Percentiles rank a stretch among this genome's conserved stretches.
Conservation (phyloP, 2,888 invertebrate species). For the Heliconius aoede region DNA sequence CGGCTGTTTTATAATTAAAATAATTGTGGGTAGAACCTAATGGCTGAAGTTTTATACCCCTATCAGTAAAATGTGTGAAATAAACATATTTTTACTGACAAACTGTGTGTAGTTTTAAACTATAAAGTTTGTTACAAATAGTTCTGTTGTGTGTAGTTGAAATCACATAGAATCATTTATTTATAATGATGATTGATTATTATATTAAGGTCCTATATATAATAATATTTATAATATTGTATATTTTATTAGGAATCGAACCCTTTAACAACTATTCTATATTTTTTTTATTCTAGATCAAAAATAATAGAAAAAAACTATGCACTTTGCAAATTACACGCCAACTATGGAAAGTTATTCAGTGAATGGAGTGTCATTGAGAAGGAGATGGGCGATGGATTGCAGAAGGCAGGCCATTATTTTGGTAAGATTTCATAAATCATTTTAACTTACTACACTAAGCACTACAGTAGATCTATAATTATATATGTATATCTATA, state of each 20-base stretch:
- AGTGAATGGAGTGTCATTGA: constrained; percentile 94
- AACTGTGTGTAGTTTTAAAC: too few species aligned
- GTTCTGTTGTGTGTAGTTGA: too few species aligned
- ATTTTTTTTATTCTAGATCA: constrained; percentile 70
- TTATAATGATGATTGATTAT: too few species aligned
- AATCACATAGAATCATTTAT: too few species aligned
- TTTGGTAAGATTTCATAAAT: constrained; percentile 68
- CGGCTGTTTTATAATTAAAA: too few species aligned
- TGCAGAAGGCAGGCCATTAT: constrained; percentile 88
- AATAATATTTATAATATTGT: neutral
- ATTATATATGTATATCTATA: too few species aligned
- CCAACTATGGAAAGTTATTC: constrained; percentile 91
- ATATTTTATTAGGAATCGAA: neutral
- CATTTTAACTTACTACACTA: too few species aligned
- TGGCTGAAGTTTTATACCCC: neutral
- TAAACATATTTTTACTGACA: too few species aligned
- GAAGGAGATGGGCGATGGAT: constrained; percentile 90
- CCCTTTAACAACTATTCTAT: neutral
- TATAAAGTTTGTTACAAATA: too few species aligned
- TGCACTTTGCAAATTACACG: constrained; percentile 90
- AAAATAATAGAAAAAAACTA: constrained; percentile 90
- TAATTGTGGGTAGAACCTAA: too few species aligned
- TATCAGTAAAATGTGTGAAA: neutral
- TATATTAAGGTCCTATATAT: neutral
- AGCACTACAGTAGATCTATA: too few species aligned